Percentiles rank a stretch among this genome's conserved stretches.
These are phyloP conservation scores for Melolontha melolontha DNA, from an alignment of 2,888 invertebrate species.

Conservation along the genomic window DNA sequence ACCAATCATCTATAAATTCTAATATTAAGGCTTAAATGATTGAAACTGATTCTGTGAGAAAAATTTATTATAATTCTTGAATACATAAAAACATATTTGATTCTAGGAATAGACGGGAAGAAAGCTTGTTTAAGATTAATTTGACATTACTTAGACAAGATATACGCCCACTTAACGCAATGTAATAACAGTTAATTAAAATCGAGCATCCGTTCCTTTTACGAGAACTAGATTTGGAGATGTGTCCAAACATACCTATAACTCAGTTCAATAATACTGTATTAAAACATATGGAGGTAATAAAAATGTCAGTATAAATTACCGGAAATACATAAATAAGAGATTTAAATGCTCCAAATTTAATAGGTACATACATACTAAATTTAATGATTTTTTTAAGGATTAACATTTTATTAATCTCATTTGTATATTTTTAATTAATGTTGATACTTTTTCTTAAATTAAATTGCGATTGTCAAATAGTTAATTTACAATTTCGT, in stretches of 20 bases:
- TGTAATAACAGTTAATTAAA: constrained; percentile 32
- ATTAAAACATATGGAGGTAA: constrained; percentile 12
- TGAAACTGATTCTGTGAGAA: no score
- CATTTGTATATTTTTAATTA: no score
- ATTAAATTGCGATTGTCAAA: no score
- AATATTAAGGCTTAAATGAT: no score
- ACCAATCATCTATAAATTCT: no score
- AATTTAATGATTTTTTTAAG: constrained; percentile 20
- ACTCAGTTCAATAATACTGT: constrained; percentile 9
- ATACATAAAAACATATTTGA: no score
- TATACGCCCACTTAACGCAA: neutral
- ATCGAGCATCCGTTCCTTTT: constrained; percentile 18
- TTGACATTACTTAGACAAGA: no score
- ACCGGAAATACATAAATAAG: constrained; percentile 34
- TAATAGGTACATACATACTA: neutral
- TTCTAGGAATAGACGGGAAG: no score
- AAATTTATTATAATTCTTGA: no score
- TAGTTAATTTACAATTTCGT: no score
- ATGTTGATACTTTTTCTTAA: no score
- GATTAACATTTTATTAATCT: constrained; percentile 9
- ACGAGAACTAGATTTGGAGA: constrained; percentile 1
- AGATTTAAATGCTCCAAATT: neutral
- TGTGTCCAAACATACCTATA: neutral
- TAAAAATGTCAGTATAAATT: constrained; percentile 36
- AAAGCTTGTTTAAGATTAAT: no score